Evolutionary conservation across 2,888 invertebrate genomes (phyloP).

Genomic region (Abrostola tripartita): DNA sequence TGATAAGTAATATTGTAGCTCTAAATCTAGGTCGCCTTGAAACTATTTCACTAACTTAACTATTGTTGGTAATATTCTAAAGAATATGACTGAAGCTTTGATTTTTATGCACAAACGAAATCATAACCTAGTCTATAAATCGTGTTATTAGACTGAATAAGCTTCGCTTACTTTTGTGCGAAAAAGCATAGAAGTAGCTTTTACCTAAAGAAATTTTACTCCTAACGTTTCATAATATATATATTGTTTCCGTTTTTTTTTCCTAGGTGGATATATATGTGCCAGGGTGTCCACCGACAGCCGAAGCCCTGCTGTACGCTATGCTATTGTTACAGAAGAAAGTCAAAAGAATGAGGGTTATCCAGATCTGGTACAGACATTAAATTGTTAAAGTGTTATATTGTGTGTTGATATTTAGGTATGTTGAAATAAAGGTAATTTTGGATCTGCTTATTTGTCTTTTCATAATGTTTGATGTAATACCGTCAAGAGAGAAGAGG

Average conservation of each 20-base stretch:
- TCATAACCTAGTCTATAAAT: no score
- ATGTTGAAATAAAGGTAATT: slow-evolving; percentile 22
- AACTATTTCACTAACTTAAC: no score
- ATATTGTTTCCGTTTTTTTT: not conserved
- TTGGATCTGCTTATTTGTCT: slow-evolving; percentile 15
- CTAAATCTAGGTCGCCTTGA: no score
- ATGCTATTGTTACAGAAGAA: slow-evolving; percentile 96
- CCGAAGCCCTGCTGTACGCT: slow-evolving; percentile 96
- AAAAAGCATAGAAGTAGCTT: no score
- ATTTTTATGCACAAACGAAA: no score
- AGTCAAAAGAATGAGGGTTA: slow-evolving; percentile 91
- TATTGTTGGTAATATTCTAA: no score
- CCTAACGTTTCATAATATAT: not conserved
- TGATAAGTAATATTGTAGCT: no score
- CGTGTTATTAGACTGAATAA: no score
- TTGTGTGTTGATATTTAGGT: not conserved
- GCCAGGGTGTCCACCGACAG: slow-evolving; percentile 98
- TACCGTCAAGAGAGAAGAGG: no score
- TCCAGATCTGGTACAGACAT: slow-evolving; percentile 83
- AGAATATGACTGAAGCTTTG: no score
- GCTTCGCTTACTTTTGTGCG: no score
- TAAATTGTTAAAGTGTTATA: slow-evolving; percentile 41
- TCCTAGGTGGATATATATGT: slow-evolving; percentile 93
- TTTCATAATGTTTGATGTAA: not conserved
- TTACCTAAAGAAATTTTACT: no score